Conservation (phyloP, 2,113 vertebrate species). For the Erpornis zantholeuca region DNA sequence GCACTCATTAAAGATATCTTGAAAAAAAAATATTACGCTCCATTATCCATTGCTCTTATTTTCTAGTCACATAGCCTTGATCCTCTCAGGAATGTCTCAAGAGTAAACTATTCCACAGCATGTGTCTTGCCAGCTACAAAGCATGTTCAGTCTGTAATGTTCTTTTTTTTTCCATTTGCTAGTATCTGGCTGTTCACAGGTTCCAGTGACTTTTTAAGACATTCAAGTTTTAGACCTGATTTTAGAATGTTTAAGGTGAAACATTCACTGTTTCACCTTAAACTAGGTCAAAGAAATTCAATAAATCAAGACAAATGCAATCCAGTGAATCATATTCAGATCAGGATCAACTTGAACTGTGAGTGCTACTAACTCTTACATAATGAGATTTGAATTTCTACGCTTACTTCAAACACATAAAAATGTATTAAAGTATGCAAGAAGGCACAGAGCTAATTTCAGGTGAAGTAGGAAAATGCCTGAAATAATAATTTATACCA, state of each 20-base stretch:
- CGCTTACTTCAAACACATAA: background rate
- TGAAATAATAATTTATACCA: background rate
- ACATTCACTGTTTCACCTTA: background rate
- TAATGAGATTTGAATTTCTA: background rate
- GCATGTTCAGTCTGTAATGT: background rate
- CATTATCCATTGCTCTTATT: background rate
- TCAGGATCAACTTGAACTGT: background rate
- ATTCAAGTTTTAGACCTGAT: background rate
- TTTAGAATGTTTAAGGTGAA: background rate
- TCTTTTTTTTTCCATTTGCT: background rate
- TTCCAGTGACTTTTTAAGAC: background rate
- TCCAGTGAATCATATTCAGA: background rate
- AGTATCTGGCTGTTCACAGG: background rate
- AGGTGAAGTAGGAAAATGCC: background rate
- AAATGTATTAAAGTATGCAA: background rate
- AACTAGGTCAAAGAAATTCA: background rate
- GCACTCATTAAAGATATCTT: background rate
- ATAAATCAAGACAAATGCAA: background rate
- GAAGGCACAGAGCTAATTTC: background rate
- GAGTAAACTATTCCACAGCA: background rate
- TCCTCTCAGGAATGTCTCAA: slow-evolving; percentile 4
- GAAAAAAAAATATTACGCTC: background rate
- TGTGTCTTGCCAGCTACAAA: background rate
- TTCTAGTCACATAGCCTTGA: background rate
- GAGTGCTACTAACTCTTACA: background rate